These are phyloP conservation scores for Toxotes lorentzi DNA, from an alignment of 2,797 vertebrate genomes.

Conservation along the genomic window DNA sequence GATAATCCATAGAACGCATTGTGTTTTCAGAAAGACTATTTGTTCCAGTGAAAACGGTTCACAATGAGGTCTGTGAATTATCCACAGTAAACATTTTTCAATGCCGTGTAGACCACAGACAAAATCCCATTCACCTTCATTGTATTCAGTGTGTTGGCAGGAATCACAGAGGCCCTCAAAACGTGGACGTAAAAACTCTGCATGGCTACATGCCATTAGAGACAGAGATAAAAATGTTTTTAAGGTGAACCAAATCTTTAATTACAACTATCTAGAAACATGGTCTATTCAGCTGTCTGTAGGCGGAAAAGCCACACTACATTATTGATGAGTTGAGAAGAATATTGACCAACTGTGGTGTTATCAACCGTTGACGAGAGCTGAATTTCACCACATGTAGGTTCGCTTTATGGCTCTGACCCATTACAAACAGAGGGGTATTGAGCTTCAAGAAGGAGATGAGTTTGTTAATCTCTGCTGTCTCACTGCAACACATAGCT, in stretches of 20 bases:
- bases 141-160: background rate
- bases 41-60: conserved; percentile 9
- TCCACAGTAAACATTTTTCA: background rate
- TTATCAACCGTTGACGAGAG: conserved; percentile 20
- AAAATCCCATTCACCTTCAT: background rate
- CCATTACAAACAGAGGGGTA: conserved; percentile 3
- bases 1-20: background rate
- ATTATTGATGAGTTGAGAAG: conserved; percentile 15
- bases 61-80: background rate
- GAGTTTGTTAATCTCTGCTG: background rate
- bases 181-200: background rate
- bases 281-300: background rate
- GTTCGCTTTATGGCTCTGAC: background rate
- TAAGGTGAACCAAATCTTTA: background rate
- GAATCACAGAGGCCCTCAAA: background rate
- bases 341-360: conserved; percentile 23
- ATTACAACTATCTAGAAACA: background rate
- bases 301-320: background rate
- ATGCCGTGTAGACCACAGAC: background rate
- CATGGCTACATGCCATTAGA: background rate
- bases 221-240: background rate
- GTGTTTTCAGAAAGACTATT: background rate
- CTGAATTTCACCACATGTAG: background rate
- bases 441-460: background rate
- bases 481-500: background rate